Evolutionary conservation across 2,888 invertebrate genomes (phyloP).

Genomic region (Temnothorax ravouxi): DNA sequence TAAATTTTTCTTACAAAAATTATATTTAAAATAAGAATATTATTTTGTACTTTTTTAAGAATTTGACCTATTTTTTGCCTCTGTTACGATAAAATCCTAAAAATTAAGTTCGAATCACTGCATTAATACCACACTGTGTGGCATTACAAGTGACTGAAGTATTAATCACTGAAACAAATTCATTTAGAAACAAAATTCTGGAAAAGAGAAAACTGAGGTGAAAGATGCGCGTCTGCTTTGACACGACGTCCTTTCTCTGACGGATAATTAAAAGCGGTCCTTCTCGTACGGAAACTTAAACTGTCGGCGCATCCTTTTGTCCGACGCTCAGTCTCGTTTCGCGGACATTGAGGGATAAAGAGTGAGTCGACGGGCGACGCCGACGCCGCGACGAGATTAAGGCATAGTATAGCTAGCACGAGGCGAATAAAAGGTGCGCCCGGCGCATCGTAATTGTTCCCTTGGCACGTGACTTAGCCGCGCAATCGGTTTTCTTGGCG

Average conservation of each 20-base stretch:
- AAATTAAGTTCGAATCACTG: not conserved
- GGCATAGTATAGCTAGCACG: constrained; percentile 43
- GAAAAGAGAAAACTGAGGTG: not conserved
- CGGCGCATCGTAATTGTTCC: constrained; percentile 57
- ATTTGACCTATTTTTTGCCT: not conserved
- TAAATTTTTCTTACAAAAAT: not conserved
- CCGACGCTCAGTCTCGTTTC: constrained; percentile 36
- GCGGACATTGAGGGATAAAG: constrained; percentile 54
- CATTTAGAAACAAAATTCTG: not conserved
- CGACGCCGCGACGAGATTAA: constrained; percentile 59
- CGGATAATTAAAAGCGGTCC: constrained; percentile 68
- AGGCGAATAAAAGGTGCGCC: constrained; percentile 49
- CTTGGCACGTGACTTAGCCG: constrained; percentile 57
- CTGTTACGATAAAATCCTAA: not conserved
- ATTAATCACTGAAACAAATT: constrained; percentile 20
- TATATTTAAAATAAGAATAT: not conserved
- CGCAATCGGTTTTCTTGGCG: constrained; percentile 54
- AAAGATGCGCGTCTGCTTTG: constrained; percentile 22
- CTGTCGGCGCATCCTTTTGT: constrained; percentile 65
- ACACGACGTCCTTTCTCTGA: constrained; percentile 23
- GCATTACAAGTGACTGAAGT: constrained; percentile 20
- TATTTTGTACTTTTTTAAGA: not conserved
- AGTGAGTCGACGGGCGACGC: constrained; percentile 34
- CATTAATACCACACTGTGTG: not conserved
- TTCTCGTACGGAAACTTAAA: constrained; percentile 59